phyloP scores from a whole-genome alignment of 2,113 vertebrate genomes.

The Maylandia zebra region DNA sequence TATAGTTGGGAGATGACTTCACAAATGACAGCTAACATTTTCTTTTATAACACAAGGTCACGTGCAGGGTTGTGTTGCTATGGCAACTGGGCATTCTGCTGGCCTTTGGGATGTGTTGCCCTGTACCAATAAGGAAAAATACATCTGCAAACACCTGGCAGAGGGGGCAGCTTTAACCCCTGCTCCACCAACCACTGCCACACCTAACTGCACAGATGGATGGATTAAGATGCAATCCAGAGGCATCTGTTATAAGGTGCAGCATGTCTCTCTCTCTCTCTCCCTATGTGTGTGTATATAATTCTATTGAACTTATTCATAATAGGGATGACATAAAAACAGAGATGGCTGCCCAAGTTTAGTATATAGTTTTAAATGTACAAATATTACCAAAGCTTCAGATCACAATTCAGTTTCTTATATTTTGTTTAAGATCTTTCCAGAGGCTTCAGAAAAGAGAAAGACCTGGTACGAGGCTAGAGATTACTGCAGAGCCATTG shows the following conservation, averaged over 20 bases:
- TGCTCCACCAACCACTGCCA: slow-evolving; percentile 17
- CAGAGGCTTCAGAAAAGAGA: slow-evolving; percentile 28
- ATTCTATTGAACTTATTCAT: too few species aligned
- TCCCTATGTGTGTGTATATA: too few species aligned
- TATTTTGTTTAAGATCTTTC: slow-evolving; percentile 39
- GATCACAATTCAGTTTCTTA: neutral
- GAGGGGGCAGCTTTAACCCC: slow-evolving; percentile 75
- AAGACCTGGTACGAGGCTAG: slow-evolving; percentile 87
- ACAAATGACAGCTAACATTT: neutral
- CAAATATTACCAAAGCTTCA: too few species aligned
- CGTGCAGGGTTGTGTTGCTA: slow-evolving; percentile 81
- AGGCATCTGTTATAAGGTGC: slow-evolving; percentile 79
- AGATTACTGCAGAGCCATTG: slow-evolving; percentile 78
- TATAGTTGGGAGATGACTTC: rapidly evolving
- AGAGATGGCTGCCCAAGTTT: too few species aligned
- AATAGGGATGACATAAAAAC: too few species aligned
- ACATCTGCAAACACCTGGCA: slow-evolving; percentile 85
- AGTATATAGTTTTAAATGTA: rapidly evolving
- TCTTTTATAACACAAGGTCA: slow-evolving; percentile 24
- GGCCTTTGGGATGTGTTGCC: slow-evolving; percentile 90
- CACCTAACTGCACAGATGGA: slow-evolving; percentile 37
- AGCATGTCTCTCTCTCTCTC: too few species aligned
- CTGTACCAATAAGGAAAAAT: slow-evolving; percentile 83
- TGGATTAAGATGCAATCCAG: slow-evolving; percentile 67
- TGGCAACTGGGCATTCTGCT: slow-evolving; percentile 79